Base-by-base conservation (phyloP, 1,140 invertebrate species). In the Uloborus diversus region DNA sequence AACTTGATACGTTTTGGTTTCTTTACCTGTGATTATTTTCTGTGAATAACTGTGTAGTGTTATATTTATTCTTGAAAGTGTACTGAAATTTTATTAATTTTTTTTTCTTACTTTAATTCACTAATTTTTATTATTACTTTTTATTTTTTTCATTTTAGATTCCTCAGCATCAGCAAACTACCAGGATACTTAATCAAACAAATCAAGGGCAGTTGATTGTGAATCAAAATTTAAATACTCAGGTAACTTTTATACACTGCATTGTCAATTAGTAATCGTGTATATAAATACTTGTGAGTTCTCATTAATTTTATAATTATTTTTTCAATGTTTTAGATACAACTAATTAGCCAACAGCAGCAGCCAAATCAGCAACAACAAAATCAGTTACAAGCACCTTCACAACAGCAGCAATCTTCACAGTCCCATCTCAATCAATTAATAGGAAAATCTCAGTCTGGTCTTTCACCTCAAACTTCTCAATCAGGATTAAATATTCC, bases 351-450 rank as follows among this genome's bases (percentile, higher is more conserved):
- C 7, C 87, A 42, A 80, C 85, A 83, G 37, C 83, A 85, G 42
- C 75, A 83, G 56, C 86, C 82, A 80, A 84, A 85, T 80, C 85
- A 86, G 84, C 85, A 90, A n/a, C 86, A 91, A 81, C 88, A 89
- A 56, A 86, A 89, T 62, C 86, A 87, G 25, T 87, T 89, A 79
- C 87, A 88, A 33, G 73, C 82, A 53, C 82, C 81, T 59, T 80
- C 83, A 33, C 79, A 84, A 37, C 82, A 83, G 57, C 84, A 81
- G 53, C 83, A 76, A 27, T 69, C 78, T 27, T 66, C 76, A 35
- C 84, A 83, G 53, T 73, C 75, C 23, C 81, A 82, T 42, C 82
- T 80, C 62, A 81, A 79, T 56, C 82, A 78, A 23, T 32, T 70
- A 59, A 61, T 65, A 25, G 20, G 53, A 23, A 79, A 65, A 81